Base-by-base conservation (phyloP, 2,797 vertebrate genomes). In the Chrysocyon brachyurus region DNA sequence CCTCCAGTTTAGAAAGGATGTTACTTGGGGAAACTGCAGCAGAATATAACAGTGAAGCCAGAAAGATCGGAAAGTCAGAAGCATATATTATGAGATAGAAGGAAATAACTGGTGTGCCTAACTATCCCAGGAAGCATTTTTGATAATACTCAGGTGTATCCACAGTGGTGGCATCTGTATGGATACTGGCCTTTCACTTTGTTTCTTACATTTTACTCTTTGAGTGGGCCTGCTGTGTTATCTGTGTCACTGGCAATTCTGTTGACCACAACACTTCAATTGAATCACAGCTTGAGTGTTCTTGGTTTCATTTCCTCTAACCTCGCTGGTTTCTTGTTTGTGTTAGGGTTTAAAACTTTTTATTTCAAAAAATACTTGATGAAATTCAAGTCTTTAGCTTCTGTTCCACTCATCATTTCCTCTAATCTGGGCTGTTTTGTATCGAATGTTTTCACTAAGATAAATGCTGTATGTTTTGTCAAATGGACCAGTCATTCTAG, bases 121-220 rank as follows among this genome's bases (percentile, higher is more conserved):
- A 96, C 92, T 97, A 95, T 75, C 49, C 85, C 72, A 97, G 81
- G 54, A 91, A 70, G 84, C 77, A 57, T 36, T 15, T 94, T 96
- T 96, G 87, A 68, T 81, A 97, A 85, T 11, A 36, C 33, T 52
- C 63, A 82, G 28, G 22, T 94, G 61, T 81, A 73, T 97, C 54
- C 83, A 68, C 40, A 93, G 28, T 33, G n/a, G 72, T 54, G 86
- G 59, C 26, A 46, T 5, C 21, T 96, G 0, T 57, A 59, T 88
- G 40, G 73, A 28, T 72, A 9, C 8, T 64, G 66, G 36, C 1
- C 88, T 96, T 98, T 3, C 33, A 64, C 33, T 87, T 95, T 92
- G 36, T 90, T 97, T 96, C 72, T 94, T 97, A 81, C 1, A 92
- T 96, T 97, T 96, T 61, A 17, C 52, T 91, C 36, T 91, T 36